Evolutionary conservation across 2,888 invertebrate species (phyloP).

Genomic region (Metopia argyrocephala): DNA sequence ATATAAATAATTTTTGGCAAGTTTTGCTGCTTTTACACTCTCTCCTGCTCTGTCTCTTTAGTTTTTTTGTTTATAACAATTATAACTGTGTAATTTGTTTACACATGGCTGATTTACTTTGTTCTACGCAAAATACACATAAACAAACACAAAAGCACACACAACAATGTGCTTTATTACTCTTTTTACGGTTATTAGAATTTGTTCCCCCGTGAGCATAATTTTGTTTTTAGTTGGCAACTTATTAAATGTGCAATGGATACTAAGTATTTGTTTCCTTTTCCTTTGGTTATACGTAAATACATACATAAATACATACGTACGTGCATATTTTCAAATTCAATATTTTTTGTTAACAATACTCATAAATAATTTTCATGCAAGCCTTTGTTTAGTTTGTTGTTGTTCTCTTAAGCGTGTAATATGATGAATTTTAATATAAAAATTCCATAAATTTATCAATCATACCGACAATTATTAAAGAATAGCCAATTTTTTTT

Average conservation of each 20-base stretch:
- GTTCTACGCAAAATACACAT: no score
- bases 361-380: neutral
- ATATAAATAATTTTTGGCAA: constrained; percentile 23
- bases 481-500: neutral
- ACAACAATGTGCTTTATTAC: neutral
- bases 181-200: neutral
- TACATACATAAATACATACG: no score
- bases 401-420: constrained; percentile 31
- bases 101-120: constrained; percentile 52
- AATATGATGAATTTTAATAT: constrained; percentile 57
- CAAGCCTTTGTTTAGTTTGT: constrained; percentile 8
- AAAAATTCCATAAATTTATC: constrained; percentile 62
- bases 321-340: constrained; percentile 37
- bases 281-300: no score
- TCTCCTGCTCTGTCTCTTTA: neutral
- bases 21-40: no score
- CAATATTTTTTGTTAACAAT: neutral
- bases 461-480: constrained; percentile 41
- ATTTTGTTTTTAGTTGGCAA: constrained; percentile 5
- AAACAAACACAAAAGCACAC: neutral
- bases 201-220: constrained; percentile 29
- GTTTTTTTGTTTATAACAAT: neutral
- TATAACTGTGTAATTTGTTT: constrained; percentile 48
- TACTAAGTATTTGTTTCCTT: neutral
- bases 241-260: constrained; percentile 52